Evolutionary conservation across 1,140 invertebrate species (phyloP).

Genomic region (Streblospio benedicti): DNA sequence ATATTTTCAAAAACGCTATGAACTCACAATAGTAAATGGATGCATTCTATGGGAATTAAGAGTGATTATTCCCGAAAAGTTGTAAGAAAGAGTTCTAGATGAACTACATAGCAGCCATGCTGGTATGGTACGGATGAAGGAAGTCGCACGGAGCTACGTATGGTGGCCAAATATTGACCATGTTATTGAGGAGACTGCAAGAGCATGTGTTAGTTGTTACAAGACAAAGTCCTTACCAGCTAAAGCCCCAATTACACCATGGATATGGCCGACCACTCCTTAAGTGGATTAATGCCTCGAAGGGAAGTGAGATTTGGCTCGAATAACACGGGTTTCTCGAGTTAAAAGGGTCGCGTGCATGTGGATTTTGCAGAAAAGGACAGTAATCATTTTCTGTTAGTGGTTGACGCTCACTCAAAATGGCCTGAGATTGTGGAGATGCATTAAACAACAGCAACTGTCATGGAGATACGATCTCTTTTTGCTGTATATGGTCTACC

Average conservation of each 20-base stretch:
- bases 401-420: conserved; percentile 11
- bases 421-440: not conserved
- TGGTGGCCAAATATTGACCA: conserved; percentile 11
- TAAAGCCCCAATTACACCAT: conserved; percentile 25
- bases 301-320: not conserved
- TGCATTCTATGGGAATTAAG: not conserved
- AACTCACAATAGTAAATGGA: too few species aligned
- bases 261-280: conserved; percentile 36
- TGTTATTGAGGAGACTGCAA: not conserved
- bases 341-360: too few species aligned
- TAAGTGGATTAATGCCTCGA: conserved; percentile 20
- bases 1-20: too few species aligned
- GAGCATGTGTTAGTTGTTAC: conserved; percentile 22
- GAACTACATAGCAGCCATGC: not conserved
- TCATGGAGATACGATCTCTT: conserved; percentile 25
- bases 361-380: too few species aligned
- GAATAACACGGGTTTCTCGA: too few species aligned
- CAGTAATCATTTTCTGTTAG: conserved; percentile 8
- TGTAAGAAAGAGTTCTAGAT: not conserved
- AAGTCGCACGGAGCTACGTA: not conserved
- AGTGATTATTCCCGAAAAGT: not conserved
- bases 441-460: conserved; percentile 14
- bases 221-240: conserved; percentile 22
- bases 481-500: conserved; percentile 42
- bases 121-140: conserved; percentile 13